Evolutionary conservation across 2,888 invertebrate genomes (phyloP), one percentile per base, ranked within the genome.

Genomic region (Rotaria macrura): DNA sequence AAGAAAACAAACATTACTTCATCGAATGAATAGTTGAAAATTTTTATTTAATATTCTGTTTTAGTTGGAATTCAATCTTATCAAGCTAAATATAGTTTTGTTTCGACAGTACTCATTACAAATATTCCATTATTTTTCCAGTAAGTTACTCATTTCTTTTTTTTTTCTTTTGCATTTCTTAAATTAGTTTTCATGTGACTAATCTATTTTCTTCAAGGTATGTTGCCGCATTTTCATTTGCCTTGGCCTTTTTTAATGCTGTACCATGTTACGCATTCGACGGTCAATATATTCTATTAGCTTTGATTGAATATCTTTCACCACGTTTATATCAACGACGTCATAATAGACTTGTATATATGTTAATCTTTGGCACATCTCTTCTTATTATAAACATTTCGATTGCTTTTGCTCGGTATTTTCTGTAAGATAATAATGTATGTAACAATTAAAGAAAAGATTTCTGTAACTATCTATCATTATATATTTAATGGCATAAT

Each of bases 201-300:
- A 34, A 85, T 38, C 34, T 38, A 34, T 52, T 52, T 34, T 49
- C 29, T 29, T 55, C n/a, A 1, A 47, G 54, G 89, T 88, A 94
- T 94, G 87, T 94, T 94, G 88, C 95, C 95, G 91, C 91, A 40
- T 88, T 91, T 85, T 97, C 97, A 25, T 93, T 95, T 88, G 97
- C 97, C 0, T 92, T 97, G 89, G 96, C 94, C 20, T 92, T 97
- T 87, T 92, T 97, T 49, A 98, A 98, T 92, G 93, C 96, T 14
- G 93, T 97, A 87, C 97, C 97, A 0, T 96, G 96, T 90, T 94
- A 95, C 90, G 95, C 94, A 87, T 94, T 96, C 89, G 97, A 98
- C 91, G 97, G 97, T 0, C 95, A 97, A 89, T 94, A 95, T 90
- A 96, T 97, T 88, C 93, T 94, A 83, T 93, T 93, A 84, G 91